Percentiles rank a stretch among this genome's conserved stretches.
phyloP scores from a whole-genome alignment of 2,113 vertebrate genomes.

The Semnopithecus entellus region DNA sequence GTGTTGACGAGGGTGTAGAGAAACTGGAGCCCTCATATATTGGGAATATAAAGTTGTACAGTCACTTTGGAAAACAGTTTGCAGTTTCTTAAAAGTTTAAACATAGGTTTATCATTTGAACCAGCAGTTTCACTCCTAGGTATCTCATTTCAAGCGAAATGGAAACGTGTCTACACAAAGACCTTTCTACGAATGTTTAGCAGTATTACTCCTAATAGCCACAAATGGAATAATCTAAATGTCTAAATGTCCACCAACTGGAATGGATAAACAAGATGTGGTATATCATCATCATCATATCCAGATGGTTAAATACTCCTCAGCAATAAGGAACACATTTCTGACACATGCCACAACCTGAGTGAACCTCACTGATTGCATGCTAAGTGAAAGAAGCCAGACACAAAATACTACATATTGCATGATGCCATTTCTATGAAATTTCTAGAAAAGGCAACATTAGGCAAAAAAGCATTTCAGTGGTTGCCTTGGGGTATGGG shows the following conservation, averaged over 20 bases:
- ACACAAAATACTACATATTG: background rate
- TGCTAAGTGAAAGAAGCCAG: background rate
- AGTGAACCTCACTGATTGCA: background rate
- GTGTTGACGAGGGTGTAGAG: background rate
- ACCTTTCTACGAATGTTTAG: background rate
- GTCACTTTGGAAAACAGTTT: background rate
- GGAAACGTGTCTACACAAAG: background rate
- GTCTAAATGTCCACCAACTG: too few relatives aligned
- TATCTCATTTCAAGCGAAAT: background rate
- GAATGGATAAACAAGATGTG: background rate
- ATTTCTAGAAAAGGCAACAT: background rate
- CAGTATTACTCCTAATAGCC: background rate
- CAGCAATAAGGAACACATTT: background rate
- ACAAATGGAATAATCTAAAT: background rate
- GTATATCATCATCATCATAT: background rate
- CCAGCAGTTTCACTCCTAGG: background rate
- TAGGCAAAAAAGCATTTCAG: background rate
- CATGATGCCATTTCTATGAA: background rate
- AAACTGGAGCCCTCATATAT: background rate
- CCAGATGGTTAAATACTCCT: background rate
- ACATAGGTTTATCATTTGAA: background rate
- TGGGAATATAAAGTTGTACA: background rate
- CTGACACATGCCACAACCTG: fast-evolving
- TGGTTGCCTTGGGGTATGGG: background rate
- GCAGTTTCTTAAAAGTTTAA: background rate